Evolutionary conservation across 92 coral and sea anemone species (phyloP).

Genomic region (Paramuricea clavata): DNA sequence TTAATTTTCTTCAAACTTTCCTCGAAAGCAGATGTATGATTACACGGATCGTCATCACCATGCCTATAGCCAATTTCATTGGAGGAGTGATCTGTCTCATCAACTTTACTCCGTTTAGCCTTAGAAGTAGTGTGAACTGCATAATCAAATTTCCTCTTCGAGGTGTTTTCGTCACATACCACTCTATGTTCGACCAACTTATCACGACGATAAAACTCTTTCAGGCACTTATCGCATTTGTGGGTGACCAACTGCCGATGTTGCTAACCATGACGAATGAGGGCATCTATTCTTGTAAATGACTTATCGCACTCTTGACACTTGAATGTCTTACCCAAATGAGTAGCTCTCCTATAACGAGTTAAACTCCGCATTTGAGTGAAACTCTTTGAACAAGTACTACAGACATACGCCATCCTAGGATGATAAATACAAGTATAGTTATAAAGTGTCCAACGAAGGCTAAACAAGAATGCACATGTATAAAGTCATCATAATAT

Average conservation of each 20-base stretch:
- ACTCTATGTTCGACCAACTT: conserved; percentile 29
- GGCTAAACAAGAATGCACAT: too few species aligned
- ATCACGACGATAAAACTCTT: conserved; percentile 38
- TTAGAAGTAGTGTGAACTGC: background rate
- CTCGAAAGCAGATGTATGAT: conserved; percentile 28
- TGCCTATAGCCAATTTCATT: background rate
- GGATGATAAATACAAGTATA: too few species aligned
- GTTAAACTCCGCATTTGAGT: background rate
- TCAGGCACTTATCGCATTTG: conserved; percentile 25
- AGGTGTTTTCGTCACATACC: too few species aligned
- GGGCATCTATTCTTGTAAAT: conserved; percentile 33
- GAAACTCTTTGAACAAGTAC: background rate
- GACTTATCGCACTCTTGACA: conserved; percentile 18
- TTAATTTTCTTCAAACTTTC: conserved; percentile 34
- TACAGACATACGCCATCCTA: background rate
- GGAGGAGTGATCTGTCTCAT: background rate
- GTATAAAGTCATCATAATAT: too few species aligned
- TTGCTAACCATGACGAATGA: background rate
- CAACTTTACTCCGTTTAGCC: too few species aligned
- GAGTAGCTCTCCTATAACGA: conserved; percentile 24
- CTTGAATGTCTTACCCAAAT: background rate
- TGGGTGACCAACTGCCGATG: background rate
- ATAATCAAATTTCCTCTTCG: too few species aligned
- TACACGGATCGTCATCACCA: conserved; percentile 35
- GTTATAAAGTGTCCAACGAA: too few species aligned